phyloP scores from a whole-genome alignment of 1,140 invertebrate genomes.

The Meloidogyne hapla region DNA sequence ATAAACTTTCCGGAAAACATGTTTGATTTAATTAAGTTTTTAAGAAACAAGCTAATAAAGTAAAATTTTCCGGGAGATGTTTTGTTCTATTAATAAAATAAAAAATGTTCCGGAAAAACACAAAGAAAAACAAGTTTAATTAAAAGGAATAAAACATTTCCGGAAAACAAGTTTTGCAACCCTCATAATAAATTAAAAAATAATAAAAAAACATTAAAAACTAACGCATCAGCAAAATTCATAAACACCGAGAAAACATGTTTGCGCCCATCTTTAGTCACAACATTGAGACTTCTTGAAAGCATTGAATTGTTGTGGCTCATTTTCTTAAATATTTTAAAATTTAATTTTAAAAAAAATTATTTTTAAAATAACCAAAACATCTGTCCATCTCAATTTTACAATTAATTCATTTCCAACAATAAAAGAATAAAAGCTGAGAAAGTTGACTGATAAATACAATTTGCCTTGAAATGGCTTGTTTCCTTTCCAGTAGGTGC shows the following conservation, averaged over 20 bases:
- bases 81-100: too few relatives aligned
- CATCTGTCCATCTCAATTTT: conserved; percentile 74
- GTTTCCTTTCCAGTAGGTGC: conserved; percentile 85
- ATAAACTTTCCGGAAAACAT: too few relatives aligned
- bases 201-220: not conserved
- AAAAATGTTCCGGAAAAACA: too few relatives aligned
- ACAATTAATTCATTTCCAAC: conserved; percentile 85
- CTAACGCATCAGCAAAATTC: conserved; percentile 77
- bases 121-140: too few relatives aligned
- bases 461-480: conserved; percentile 90
- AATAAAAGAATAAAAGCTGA: conserved; percentile 92
- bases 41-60: too few relatives aligned
- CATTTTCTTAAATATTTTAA: conserved; percentile 58
- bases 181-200: too few relatives aligned
- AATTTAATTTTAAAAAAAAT: conserved; percentile 14
- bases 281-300: conserved; percentile 81
- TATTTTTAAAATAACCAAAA: conserved; percentile 67
- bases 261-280: conserved; percentile 72
- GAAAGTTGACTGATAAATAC: conserved; percentile 89
- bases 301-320: conserved; percentile 69
- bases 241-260: conserved; percentile 82
- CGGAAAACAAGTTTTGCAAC: too few relatives aligned
- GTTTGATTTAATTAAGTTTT: too few relatives aligned
- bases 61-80: too few relatives aligned
- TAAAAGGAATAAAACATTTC: too few relatives aligned